Evolutionary conservation across 1,140 invertebrate species (phyloP).

Genomic region (Bombus confusus): DNA sequence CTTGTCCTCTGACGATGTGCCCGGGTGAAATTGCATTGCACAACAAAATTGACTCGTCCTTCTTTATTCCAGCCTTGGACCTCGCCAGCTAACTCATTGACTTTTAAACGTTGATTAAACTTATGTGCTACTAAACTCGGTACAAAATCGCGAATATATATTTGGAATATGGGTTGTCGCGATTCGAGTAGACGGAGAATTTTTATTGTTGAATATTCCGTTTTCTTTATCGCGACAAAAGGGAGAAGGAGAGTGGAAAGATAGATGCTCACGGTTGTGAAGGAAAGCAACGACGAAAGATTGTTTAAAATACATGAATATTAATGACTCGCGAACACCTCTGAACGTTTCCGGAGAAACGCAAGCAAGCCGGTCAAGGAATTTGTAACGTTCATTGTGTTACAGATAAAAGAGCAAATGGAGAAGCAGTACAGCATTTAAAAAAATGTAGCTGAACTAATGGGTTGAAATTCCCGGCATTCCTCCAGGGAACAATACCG

Average conservation of each 20-base stretch:
- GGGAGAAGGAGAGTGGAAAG: not conserved
- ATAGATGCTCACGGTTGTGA: conserved; percentile 3
- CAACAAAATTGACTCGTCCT: not conserved
- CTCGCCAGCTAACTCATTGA: not conserved
- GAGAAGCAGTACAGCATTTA: not conserved
- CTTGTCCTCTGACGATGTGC: not conserved
- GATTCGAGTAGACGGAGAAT: not conserved
- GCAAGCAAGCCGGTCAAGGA: conserved; percentile 18
- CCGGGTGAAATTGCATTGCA: conserved; percentile 8
- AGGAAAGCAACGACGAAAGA: conserved; percentile 11
- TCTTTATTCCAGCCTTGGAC: not conserved
- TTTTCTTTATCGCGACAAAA: not conserved
- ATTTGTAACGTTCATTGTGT: conserved; percentile 14
- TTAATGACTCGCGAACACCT: conserved; percentile 31
- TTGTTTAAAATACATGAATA: conserved; percentile 45
- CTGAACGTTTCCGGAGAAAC: conserved; percentile 21
- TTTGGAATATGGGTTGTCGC: not conserved
- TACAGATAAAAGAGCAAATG: conserved; percentile 7
- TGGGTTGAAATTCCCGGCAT: not conserved
- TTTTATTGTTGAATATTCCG: not conserved
- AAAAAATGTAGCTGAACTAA: conserved; percentile 4
- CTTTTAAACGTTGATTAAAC: not conserved
- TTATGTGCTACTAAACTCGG: not conserved
- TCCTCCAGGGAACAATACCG: not conserved
- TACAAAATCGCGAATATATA: not conserved